phyloP scores from a whole-genome alignment of 2,888 invertebrate species.

The Hoplodrina ambigua region DNA sequence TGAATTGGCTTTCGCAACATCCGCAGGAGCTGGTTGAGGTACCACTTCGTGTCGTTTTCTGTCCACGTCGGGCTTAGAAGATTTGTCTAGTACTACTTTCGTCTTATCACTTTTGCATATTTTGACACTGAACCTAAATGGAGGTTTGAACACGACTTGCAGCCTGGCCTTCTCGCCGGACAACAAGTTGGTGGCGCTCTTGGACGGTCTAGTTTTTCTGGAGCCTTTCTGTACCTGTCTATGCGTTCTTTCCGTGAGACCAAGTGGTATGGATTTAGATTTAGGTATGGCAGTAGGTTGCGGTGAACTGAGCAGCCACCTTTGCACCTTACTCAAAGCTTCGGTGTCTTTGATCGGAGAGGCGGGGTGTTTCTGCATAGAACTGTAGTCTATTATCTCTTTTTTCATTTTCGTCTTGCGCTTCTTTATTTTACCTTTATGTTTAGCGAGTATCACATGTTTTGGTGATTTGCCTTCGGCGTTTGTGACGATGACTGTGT shows the following conservation, averaged over 20 bases:
- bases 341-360: constrained; percentile 90
- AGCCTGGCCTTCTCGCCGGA: constrained; percentile 93
- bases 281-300: constrained; percentile 92
- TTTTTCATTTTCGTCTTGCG: constrained; percentile 91
- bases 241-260: constrained; percentile 90
- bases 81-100: constrained; percentile 91
- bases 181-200: constrained; percentile 93
- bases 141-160: constrained; percentile 96
- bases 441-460: constrained; percentile 87
- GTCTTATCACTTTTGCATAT: constrained; percentile 93
- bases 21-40: constrained; percentile 73
- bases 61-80: constrained; percentile 87
- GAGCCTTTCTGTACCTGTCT: constrained; percentile 89
- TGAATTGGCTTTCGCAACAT: constrained; percentile 76
- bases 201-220: constrained; percentile 90
- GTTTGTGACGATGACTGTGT: constrained; percentile 82
- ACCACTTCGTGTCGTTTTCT: constrained; percentile 79
- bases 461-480: constrained; percentile 90
- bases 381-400: constrained; percentile 95
- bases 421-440: constrained; percentile 87
- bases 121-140: constrained; percentile 96
- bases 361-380: constrained; percentile 91
- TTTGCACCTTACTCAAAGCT: constrained; percentile 94
- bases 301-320: constrained; percentile 95
- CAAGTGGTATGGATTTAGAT: constrained; percentile 95